A percentile compares a stretch with the other conserved stretches of the same genome.
Conservation (phyloP, 92 coral and sea anemone species). For the Meandrina meandrites region DNA sequence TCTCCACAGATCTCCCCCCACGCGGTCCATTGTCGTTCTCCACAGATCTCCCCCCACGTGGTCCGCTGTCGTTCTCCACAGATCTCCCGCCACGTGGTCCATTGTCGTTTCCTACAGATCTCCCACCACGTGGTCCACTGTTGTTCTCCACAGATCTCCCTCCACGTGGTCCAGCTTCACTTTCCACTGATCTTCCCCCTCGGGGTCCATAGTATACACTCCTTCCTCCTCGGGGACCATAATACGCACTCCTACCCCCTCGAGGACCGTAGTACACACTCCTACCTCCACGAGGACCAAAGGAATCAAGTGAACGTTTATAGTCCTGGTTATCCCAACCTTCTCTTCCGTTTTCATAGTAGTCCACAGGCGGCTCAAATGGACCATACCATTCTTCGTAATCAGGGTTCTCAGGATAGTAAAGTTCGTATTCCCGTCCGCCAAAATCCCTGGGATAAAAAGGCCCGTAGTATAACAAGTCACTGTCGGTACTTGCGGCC, state of each 20-base stretch:
- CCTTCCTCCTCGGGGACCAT: slow-evolving; percentile 38
- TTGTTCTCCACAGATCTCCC: slow-evolving; percentile 48
- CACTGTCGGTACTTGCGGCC: background rate
- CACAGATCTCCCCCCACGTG: slow-evolving; percentile 43
- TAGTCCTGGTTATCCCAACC: background rate
- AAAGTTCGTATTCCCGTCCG: slow-evolving; percentile 14
- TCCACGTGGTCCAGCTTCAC: slow-evolving; percentile 48
- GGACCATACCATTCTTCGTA: slow-evolving; percentile 44
- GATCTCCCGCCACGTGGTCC: slow-evolving; percentile 35
- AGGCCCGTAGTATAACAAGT: slow-evolving; percentile 40
- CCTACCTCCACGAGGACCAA: slow-evolving; percentile 27
- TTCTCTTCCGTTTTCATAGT: slow-evolving; percentile 19
- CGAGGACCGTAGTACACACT: slow-evolving; percentile 41
- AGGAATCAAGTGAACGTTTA: slow-evolving; percentile 17
- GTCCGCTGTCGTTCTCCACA: slow-evolving; percentile 25
- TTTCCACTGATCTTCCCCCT: slow-evolving; percentile 37
- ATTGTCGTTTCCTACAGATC: background rate
- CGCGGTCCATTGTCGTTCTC: slow-evolving; percentile 44
- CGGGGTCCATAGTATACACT: slow-evolving; percentile 19
- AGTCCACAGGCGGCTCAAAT: slow-evolving; percentile 30
- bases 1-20: slow-evolving; percentile 50
- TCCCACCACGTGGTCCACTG: slow-evolving; percentile 33
- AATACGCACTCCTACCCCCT: slow-evolving; percentile 18
- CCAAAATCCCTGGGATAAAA: slow-evolving; percentile 38
- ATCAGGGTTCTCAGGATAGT: slow-evolving; percentile 31